phyloP scores from a whole-genome alignment of 2,113 vertebrate species.

The Actenoides hombroni region DNA sequence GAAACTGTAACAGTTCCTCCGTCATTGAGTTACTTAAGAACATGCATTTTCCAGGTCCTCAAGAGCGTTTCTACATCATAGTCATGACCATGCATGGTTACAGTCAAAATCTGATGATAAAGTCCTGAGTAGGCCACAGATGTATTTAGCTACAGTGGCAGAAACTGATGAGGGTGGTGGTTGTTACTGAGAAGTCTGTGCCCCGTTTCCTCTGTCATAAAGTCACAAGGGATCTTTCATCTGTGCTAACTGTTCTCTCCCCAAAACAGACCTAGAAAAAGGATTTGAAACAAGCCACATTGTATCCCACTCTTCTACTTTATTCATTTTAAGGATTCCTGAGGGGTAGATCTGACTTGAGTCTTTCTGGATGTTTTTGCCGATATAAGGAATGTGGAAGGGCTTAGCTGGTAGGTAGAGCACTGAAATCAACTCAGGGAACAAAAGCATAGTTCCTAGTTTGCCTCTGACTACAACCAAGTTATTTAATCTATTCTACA shows the following conservation, averaged over 20 bases:
- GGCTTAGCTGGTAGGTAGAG: neutral
- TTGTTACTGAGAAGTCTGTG: neutral
- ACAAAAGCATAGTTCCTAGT: neutral
- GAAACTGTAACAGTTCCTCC: neutral
- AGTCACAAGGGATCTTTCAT: neutral
- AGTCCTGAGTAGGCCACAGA: neutral
- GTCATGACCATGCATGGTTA: neutral
- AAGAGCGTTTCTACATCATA: neutral
- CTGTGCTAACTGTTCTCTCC: neutral
- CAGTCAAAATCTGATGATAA: neutral
- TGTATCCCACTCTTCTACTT: neutral
- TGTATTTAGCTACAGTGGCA: neutral
- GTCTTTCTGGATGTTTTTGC: neutral
- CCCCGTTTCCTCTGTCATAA: neutral
- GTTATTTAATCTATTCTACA: neutral
- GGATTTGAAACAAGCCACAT: neutral
- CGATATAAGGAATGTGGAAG: neutral
- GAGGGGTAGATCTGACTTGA: neutral
- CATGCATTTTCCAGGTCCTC: neutral
- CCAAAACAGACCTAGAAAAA: neutral
- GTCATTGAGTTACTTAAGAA: neutral
- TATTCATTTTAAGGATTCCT: neutral
- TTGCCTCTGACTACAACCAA: neutral
- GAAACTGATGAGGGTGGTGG: neutral
- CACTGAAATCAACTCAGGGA: neutral